Evolutionary conservation across 92 coral and sea anemone genomes (phyloP).

Genomic region (Paragorgia papillata): DNA sequence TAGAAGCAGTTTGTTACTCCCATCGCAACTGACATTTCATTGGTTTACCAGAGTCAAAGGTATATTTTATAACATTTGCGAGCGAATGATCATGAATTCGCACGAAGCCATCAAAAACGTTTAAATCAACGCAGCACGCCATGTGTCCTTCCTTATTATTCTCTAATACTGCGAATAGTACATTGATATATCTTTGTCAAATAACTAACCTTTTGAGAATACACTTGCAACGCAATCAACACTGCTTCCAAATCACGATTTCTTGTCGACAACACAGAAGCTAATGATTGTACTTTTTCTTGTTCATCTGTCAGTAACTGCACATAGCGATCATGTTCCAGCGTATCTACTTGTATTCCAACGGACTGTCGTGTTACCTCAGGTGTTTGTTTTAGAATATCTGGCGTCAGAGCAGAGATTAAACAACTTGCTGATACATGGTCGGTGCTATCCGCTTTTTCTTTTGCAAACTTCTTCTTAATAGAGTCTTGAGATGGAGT

Average conservation of each 20-base stretch:
- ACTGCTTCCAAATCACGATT: constrained; percentile 34
- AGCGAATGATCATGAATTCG: no score
- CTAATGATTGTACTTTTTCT: constrained; percentile 51
- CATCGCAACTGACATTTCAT: no score
- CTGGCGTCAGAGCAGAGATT: constrained; percentile 68
- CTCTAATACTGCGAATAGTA: background rate
- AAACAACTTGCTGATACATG: constrained; percentile 1
- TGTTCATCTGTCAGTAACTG: constrained; percentile 59
- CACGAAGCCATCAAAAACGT: no score
- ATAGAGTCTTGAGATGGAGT: constrained; percentile 9
- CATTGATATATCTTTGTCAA: background rate
- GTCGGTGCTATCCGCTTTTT: constrained; percentile 8
- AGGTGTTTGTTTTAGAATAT: constrained; percentile 80
- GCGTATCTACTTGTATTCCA: constrained; percentile 80
- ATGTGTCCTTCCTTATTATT: no score
- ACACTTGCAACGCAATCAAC: constrained; percentile 36
- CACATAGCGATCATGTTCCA: constrained; percentile 53
- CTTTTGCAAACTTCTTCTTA: constrained; percentile 1
- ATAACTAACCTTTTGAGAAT: constrained; percentile 27
- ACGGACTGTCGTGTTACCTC: constrained; percentile 70
- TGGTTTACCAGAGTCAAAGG: no score
- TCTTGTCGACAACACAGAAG: constrained; percentile 2
- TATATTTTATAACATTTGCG: no score
- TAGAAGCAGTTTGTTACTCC: no score
- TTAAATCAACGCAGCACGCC: no score